Base-by-base conservation (phyloP, 2,888 invertebrate species). In the Sphaerophoria taeniata region DNA sequence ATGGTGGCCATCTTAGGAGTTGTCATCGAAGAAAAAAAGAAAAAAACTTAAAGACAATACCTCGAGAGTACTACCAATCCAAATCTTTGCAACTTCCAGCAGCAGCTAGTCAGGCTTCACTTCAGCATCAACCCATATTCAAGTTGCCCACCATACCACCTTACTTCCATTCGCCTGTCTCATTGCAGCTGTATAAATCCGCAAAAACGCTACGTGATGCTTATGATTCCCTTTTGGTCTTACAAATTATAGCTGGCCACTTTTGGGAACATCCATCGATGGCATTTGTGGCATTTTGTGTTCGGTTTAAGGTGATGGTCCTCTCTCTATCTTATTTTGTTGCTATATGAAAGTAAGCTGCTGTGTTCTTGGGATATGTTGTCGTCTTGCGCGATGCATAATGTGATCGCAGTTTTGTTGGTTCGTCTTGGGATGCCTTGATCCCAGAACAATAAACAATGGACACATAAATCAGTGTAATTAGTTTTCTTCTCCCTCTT, bases 391-490 rank as follows among this genome's bases (percentile, higher is more conserved):
- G 74, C 70, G 74, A 71, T 82, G 86, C 86, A 86, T 82, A 86
- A 86, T 82, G 86, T 86, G 86, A 86, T 86, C 73, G 86, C 74
- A 73, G 65, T 24, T 24, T 24, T 24, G 24, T 70, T 31, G 31
- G 39, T 51, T 39, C 11, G 65, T 71, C 82, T 60, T 60, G 24
- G 86, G 81, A 86, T 78, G 82, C 82, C 82, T 86, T 86, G 82
- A 82, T 86, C 74, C 77, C 82, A 61, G 89, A 95, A 96, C 96
- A 96, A 96, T 96, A 96, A 95, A 96, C 96, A 96, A 96, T 96
- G 95, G 96, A 94, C 93, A 95, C 95, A 96, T 96, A 96, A 96
- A 96, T 96, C 96, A 96, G 95, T 95, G 96, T 96, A 96, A 96
- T 96, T 96, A 96, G 96, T 95, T 95, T 94, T 49, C 81, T 76